phyloP scores from a whole-genome alignment of 2,797 vertebrate species.

The Amphiprion clarkii region DNA sequence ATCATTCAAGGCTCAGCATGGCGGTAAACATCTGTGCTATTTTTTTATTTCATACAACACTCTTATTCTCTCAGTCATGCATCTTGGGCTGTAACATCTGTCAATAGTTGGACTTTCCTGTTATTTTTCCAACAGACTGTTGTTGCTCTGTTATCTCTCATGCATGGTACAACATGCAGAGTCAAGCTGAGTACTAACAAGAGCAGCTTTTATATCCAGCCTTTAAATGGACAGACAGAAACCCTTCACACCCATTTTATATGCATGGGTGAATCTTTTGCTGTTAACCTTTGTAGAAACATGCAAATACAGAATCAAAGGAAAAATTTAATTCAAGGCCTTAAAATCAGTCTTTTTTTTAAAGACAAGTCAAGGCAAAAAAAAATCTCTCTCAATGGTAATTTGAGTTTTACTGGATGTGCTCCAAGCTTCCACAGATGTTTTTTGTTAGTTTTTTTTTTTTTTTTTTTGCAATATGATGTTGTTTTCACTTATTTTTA shows the following conservation, averaged over 20 bases:
- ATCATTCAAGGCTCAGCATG: conserved; percentile 39
- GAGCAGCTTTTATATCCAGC: neutral
- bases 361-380: neutral
- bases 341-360: neutral
- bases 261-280: neutral
- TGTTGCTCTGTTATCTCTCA: conserved; percentile 7
- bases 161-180: neutral
- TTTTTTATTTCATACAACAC: conserved; percentile 20
- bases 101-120: conserved; percentile 6
- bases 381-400: neutral
- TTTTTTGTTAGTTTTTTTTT: neutral
- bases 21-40: conserved; percentile 32
- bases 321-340: neutral
- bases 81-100: conserved; percentile 23
- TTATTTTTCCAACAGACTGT: conserved; percentile 2
- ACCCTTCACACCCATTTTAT: neutral
- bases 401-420: neutral
- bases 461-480: neutral
- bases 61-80: neutral
- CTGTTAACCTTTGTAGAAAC: too few species aligned
- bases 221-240: neutral
- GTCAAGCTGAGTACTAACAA: neutral
- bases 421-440: neutral
- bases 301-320: neutral
- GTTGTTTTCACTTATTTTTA: neutral